These are phyloP conservation scores for Scaptomyza graminum DNA, from an alignment of 1,140 invertebrate genomes.

Conservation along the genomic window DNA sequence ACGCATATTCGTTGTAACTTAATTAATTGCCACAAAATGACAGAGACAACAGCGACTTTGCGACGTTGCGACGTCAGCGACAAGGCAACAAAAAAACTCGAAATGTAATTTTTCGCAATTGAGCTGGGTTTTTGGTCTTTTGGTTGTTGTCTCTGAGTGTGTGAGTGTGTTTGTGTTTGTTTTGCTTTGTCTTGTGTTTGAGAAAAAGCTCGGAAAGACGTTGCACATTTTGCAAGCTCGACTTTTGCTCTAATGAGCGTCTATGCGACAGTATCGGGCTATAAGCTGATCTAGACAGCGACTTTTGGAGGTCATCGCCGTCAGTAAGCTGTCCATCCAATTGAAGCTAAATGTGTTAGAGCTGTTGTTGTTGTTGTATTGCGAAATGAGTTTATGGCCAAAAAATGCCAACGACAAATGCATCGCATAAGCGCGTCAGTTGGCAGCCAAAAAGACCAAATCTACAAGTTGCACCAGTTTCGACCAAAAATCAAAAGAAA, in stretches of 20 bases:
- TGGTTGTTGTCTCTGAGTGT: not conserved
- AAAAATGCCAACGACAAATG: conserved; percentile 49
- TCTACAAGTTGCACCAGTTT: conserved; percentile 58
- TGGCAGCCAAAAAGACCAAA: conserved; percentile 43
- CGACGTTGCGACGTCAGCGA: conserved; percentile 1
- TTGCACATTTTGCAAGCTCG: conserved; percentile 44
- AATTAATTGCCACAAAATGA: conserved; percentile 59
- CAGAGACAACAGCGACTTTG: conserved; percentile 7
- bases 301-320: conserved; percentile 55
- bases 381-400: conserved; percentile 50
- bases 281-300: conserved; percentile 48
- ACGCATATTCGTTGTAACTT: conserved; percentile 56
- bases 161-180: not conserved
- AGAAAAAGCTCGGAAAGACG: conserved; percentile 48
- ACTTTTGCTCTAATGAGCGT: conserved; percentile 55
- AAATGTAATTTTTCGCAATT: conserved; percentile 59
- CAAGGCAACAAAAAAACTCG: conserved; percentile 45
- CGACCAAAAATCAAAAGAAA: conserved; percentile 30
- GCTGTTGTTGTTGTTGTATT: conserved; percentile 30
- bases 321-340: conserved; percentile 57
- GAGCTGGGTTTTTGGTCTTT: conserved; percentile 15
- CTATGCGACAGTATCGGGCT: conserved; percentile 9
- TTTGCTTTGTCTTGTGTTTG: conserved; percentile 25
- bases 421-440: conserved; percentile 31
- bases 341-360: conserved; percentile 45